A percentile compares a stretch with the other conserved stretches of the same genome.
Evolutionary conservation across 1,140 invertebrate genomes (phyloP).

Genomic region (Pseudomyrmex pallidus): DNA sequence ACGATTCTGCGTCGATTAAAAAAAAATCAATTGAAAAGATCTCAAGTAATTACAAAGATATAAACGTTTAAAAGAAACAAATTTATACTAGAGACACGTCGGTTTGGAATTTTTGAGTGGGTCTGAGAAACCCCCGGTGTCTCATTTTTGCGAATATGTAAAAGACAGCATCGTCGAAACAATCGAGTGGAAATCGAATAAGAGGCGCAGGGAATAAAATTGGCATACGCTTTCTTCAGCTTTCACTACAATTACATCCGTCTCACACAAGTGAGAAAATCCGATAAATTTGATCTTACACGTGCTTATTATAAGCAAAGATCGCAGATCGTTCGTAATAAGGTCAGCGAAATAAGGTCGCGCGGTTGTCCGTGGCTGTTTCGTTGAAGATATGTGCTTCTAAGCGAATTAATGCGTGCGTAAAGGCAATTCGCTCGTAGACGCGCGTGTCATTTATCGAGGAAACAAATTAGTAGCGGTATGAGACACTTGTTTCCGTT

Average conservation of each 20-base stretch:
- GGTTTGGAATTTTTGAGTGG: too few relatives aligned
- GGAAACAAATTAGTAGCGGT: neutral
- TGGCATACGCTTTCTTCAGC: neutral
- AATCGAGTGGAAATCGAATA: neutral
- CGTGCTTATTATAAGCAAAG: neutral
- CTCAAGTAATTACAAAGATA: too few relatives aligned
- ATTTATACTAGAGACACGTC: too few relatives aligned
- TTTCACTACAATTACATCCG: constrained; percentile 37
- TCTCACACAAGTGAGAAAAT: constrained; percentile 12
- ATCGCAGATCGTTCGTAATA: constrained; percentile 15
- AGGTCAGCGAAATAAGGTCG: constrained; percentile 46
- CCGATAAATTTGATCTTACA: constrained; percentile 15
- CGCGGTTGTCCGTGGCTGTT: neutral
- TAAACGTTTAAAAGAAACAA: too few relatives aligned
- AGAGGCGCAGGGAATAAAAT: neutral
- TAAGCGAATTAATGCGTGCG: neutral
- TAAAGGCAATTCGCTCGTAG: constrained; percentile 1
- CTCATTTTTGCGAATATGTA: neutral
- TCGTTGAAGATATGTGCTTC: neutral
- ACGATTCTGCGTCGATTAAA: too few relatives aligned
- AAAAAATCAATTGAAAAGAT: too few relatives aligned
- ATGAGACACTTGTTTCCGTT: constrained; percentile 26
- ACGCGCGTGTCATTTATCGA: neutral
- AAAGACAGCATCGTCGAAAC: neutral
- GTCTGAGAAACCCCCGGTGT: too few relatives aligned